phyloP scores from a whole-genome alignment of 1,140 invertebrate species.

The Bathynomus jamesi region DNA sequence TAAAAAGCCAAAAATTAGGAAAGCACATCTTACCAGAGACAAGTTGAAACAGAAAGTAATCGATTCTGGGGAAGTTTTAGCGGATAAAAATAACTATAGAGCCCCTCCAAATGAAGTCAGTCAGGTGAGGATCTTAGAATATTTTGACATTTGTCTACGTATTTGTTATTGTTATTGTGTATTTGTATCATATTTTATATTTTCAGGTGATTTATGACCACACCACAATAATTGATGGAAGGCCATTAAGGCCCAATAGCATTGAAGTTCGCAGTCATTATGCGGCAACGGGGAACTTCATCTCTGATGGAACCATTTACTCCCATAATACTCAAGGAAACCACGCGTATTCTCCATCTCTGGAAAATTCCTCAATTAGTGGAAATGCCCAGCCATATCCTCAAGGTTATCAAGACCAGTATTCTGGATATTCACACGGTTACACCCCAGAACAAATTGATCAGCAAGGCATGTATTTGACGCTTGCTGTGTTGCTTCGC shows the following conservation, averaged over 20 bases:
- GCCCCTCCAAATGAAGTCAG: not conserved
- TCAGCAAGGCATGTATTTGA: constrained; percentile 25
- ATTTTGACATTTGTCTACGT: too few species aligned
- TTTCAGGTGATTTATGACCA: constrained; percentile 43
- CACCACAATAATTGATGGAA: constrained; percentile 46
- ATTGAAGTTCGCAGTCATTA: constrained; percentile 64
- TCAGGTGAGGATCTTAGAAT: not conserved
- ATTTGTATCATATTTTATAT: not conserved
- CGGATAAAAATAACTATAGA: not conserved
- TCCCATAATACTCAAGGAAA: not conserved
- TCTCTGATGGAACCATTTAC: not conserved
- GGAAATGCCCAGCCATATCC: constrained; percentile 13
- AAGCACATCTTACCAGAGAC: not conserved
- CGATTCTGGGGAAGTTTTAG: not conserved
- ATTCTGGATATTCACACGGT: constrained; percentile 39
- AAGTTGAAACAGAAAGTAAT: not conserved
- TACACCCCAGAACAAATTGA: constrained; percentile 36
- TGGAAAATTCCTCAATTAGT: constrained; percentile 13
- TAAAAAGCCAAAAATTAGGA: constrained; percentile 46
- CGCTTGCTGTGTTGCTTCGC: too few species aligned
- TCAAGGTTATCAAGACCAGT: constrained; percentile 34
- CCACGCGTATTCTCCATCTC: constrained; percentile 25
- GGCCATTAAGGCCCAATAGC: constrained; percentile 63
- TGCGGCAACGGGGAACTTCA: constrained; percentile 44
- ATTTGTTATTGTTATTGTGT: not conserved